These are phyloP conservation scores for Malacoctenus gilli DNA, from an alignment of 2,797 vertebrate genomes.

Conservation along the genomic window DNA sequence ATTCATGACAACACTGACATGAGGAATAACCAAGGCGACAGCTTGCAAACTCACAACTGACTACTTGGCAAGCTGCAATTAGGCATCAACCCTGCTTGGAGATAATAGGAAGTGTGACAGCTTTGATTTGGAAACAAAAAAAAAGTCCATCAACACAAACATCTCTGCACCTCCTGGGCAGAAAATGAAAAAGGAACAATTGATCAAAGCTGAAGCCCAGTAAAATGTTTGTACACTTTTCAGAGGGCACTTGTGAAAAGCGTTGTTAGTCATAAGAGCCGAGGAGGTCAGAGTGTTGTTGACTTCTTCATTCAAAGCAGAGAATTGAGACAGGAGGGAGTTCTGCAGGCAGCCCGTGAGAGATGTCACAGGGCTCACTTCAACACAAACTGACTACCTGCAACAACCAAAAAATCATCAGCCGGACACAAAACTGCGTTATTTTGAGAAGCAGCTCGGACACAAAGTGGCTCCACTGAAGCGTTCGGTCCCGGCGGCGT, in stretches of 20 bases:
- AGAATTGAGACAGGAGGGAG: no score
- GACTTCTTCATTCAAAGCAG: slow-evolving; percentile 39
- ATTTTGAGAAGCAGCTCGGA: no score
- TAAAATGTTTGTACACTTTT: neutral
- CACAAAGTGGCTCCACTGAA: slow-evolving; percentile 5
- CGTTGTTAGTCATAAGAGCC: slow-evolving; percentile 1
- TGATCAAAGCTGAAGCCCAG: no score
- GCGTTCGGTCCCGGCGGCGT: slow-evolving; percentile 41
- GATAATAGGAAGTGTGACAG: no score
- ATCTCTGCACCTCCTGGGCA: neutral
- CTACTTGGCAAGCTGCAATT: no score
- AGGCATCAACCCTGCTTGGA: no score
- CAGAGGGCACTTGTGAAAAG: neutral
- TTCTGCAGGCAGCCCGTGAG: no score
- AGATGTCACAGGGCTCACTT: no score
- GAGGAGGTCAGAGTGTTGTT: slow-evolving; percentile 21
- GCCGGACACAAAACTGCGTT: no score
- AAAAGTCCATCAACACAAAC: no score
- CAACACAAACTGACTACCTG: no score
- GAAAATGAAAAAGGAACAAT: neutral
- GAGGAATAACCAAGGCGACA: slow-evolving; percentile 50
- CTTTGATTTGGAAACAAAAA: neutral
- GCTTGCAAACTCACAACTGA: slow-evolving; percentile 25
- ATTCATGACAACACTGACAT: slow-evolving; percentile 57
- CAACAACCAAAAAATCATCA: no score